Base-by-base conservation (phyloP, 1,140 invertebrate genomes). In the Cryptotermes secundus region DNA sequence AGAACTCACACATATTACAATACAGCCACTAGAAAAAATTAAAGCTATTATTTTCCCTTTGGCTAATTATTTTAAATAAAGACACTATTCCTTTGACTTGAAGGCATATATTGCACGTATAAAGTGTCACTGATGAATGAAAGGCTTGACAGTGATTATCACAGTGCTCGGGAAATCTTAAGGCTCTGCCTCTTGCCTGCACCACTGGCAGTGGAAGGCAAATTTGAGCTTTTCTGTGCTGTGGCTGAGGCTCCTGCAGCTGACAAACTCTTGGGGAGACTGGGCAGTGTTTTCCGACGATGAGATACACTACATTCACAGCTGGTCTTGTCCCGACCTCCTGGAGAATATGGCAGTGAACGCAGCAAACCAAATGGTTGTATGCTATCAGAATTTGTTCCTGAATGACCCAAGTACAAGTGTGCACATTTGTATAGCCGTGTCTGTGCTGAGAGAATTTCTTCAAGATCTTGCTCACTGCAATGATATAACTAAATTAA, bases 401-500 rank as follows among this genome's bases (percentile, higher is more conserved):
- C 89, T 86, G 90, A 91, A 82, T 89, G 88, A 14, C 93, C 93
- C 79, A 94, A 88, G 86, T 93, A 93, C 86, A 93, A 92, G 86
- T 93, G 92, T 35, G 93, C 92, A 83, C 92, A 94, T 85, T 93
- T 93, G 88, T 93, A 93, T 34, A 93, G 88, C 82, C 91, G 91
- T 26, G 93, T 93, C 88, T 94, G 93, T 9, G 93, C 89, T 59
- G 93, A 92, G 38, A 94, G 86, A 26, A 94, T 91, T 86, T 93
- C 92, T 86, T 94, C 93, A 79, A 94, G 89, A 86, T 94, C 93
- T 84, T 90, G 90, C 86, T 94, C 93, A 86, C 93, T 94, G 87
- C 83, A 88, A 87, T 2, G 34, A 34, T n/a, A 31, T 45, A 0
- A 49, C 0, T 49, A 49, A 14, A 49, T 49, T 49, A 12, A 49